Percentiles rank a stretch among this genome's conserved stretches.
These are phyloP conservation scores for Hypomecis atomaria DNA, from an alignment of 2,888 invertebrate species.

Conservation along the genomic window DNA sequence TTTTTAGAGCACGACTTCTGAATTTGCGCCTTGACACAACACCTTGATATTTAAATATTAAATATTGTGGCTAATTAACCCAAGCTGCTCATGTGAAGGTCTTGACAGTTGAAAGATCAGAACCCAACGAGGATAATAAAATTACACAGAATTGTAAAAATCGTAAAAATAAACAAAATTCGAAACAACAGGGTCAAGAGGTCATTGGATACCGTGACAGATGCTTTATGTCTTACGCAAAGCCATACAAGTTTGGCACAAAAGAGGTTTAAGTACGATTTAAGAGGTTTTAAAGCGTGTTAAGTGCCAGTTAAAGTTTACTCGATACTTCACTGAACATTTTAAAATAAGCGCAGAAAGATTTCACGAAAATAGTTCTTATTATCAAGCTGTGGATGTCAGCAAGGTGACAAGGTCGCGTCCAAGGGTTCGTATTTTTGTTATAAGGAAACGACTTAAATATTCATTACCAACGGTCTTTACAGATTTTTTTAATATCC, in stretches of 20 bases:
- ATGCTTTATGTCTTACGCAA: conserved; percentile 10
- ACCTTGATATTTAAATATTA: conserved; percentile 21
- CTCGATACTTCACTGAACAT: neutral
- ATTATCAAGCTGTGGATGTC: neutral
- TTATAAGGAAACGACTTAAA: conserved; percentile 13
- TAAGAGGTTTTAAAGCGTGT: conserved; percentile 7
- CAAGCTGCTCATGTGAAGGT: conserved; percentile 2
- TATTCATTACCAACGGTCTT: conserved; percentile 25
- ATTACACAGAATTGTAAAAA: conserved; percentile 4
- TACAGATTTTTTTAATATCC: neutral
- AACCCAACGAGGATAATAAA: neutral
- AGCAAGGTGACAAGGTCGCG: conserved; percentile 1
- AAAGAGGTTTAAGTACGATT: conserved; percentile 4
- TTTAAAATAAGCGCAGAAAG: neutral
- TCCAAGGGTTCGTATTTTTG: conserved; percentile 13
- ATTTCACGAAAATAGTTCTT: neutral
- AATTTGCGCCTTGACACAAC: conserved; percentile 6
- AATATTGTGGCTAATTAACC: conserved; percentile 16
- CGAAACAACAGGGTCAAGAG: conserved; percentile 24
- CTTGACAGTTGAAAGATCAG: neutral
- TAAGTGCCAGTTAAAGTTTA: conserved; percentile 15
- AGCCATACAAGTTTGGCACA: conserved; percentile 10
- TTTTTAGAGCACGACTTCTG: neutral
- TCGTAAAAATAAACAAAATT: conserved; percentile 22
- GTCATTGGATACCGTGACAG: conserved; percentile 8